These are phyloP conservation scores for Tenodera sinensis DNA, from an alignment of 2,888 invertebrate genomes.

Conservation along the genomic window DNA sequence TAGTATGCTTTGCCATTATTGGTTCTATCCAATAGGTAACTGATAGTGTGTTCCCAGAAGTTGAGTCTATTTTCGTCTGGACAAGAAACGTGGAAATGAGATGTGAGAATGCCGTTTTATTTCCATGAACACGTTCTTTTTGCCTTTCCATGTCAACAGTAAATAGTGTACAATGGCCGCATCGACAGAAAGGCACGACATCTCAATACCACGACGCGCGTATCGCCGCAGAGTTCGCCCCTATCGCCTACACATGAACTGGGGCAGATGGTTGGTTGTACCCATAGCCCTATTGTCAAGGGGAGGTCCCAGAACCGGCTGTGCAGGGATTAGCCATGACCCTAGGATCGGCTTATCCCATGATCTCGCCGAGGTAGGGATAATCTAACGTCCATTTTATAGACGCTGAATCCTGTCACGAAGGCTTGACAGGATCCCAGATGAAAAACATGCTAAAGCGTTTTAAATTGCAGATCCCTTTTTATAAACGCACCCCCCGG, in stretches of 20 bases:
- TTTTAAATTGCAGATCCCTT: conserved; percentile 12
- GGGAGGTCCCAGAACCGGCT: neutral
- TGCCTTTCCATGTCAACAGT: neutral
- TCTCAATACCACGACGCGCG: neutral
- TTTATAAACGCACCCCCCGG: neutral
- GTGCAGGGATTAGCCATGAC: conserved; percentile 7
- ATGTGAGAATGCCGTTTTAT: neutral
- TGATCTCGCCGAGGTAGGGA: conserved; percentile 8
- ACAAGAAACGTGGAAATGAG: neutral
- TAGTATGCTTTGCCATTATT: too few species aligned
- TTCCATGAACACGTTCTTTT: neutral
- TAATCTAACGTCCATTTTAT: conserved; percentile 1
- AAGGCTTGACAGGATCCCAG: neutral
- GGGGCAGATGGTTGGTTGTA: neutral
- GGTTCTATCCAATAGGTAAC: too few species aligned
- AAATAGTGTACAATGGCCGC: neutral
- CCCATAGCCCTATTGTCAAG: neutral
- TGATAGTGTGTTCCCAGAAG: too few species aligned
- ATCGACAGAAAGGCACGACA: neutral
- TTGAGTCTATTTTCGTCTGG: too few species aligned
- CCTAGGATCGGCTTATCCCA: conserved; percentile 16
- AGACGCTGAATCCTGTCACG: neutral
- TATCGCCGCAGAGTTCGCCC: neutral
- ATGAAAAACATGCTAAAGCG: neutral
- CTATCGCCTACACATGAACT: neutral